phyloP scores from a whole-genome alignment of 1,140 invertebrate genomes.

The Sesamia nonagrioides region DNA sequence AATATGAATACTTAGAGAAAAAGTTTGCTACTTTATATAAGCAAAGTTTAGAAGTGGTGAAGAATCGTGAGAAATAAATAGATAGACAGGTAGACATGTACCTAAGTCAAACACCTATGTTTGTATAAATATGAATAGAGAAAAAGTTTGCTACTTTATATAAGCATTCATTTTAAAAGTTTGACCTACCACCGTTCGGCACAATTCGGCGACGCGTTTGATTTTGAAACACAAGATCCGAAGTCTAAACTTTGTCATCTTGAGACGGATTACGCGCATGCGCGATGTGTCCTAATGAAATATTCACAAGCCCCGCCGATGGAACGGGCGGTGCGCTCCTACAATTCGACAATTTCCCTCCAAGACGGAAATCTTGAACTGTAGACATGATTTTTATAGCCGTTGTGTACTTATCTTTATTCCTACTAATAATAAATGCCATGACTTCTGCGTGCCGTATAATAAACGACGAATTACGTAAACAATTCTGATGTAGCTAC shows the following conservation, averaged over 20 bases:
- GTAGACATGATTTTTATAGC: slow-evolving; percentile 51
- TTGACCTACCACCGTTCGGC: not conserved
- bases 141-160: not conserved
- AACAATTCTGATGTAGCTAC: slow-evolving; percentile 35
- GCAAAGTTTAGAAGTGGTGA: too few species aligned
- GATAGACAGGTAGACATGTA: not conserved
- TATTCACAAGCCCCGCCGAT: slow-evolving; percentile 49
- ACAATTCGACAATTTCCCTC: slow-evolving; percentile 47
- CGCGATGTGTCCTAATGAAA: slow-evolving; percentile 52
- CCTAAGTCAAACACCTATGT: not conserved
- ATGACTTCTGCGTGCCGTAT: slow-evolving; percentile 29
- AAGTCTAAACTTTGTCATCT: slow-evolving; percentile 50
- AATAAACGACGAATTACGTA: slow-evolving; percentile 9
- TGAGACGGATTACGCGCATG: slow-evolving; percentile 50
- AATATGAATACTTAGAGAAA: slow-evolving; percentile 15
- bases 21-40: not conserved
- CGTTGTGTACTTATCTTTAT: slow-evolving; percentile 37
- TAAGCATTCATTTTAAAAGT: slow-evolving; percentile 20
- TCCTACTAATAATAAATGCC: slow-evolving; percentile 42
- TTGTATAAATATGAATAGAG: slow-evolving; percentile 12
- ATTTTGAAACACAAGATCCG: not conserved
- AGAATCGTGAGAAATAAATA: too few species aligned
- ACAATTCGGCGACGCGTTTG: not conserved
- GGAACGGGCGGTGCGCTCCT: slow-evolving; percentile 38
- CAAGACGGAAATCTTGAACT: slow-evolving; percentile 44